Conservation (phyloP, 2,797 vertebrate genomes). For the Alcedo atthis region DNA sequence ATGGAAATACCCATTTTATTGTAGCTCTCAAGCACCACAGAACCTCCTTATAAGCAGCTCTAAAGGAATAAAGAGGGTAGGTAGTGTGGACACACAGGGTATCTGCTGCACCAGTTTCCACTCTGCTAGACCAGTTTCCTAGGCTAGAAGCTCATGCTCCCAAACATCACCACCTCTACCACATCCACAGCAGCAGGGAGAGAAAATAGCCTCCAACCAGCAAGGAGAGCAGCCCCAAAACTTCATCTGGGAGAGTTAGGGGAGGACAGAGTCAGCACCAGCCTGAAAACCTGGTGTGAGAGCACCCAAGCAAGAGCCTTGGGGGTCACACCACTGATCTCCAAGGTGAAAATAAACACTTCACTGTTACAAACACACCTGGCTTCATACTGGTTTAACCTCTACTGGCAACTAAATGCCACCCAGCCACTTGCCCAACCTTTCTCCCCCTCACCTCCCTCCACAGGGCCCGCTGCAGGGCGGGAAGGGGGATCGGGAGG, state of each 20-base stretch:
- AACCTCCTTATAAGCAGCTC: neutral
- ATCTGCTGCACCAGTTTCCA: neutral
- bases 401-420: no score
- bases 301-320: neutral
- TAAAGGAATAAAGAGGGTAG: neutral
- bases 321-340: fast-evolving
- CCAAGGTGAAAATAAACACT: neutral
- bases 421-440: no score
- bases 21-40: neutral
- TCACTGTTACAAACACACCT: neutral
- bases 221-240: neutral
- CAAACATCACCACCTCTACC: neutral
- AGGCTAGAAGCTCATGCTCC: neutral
- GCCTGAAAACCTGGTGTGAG: neutral
- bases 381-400: neutral
- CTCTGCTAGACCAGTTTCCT: neutral
- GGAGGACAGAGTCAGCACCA: neutral
- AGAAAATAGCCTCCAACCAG: neutral
- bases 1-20: neutral
- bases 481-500: no score
- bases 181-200: neutral
- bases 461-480: no score
- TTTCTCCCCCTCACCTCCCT: no score
- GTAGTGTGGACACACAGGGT: fast-evolving
- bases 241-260: neutral